Evolutionary conservation across 2,888 invertebrate genomes (phyloP).

Genomic region (Pardosa pseudoannulata): DNA sequence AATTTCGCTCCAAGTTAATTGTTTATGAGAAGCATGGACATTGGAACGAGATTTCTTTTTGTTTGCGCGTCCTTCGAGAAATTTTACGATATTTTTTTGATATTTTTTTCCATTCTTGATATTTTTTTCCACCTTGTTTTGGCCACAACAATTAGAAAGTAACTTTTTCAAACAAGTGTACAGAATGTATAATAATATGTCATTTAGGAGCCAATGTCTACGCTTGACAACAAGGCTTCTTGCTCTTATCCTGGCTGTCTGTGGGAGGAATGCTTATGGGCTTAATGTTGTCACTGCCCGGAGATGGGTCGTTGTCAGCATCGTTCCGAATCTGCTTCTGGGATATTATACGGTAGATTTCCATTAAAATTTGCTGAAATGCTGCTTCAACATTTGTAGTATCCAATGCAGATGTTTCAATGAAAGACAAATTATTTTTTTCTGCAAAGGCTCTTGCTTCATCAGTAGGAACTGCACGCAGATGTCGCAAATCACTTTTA

Average conservation of each 20-base stretch:
- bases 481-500: slow-evolving; percentile 97
- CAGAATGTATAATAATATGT: slow-evolving; percentile 45
- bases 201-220: slow-evolving; percentile 67
- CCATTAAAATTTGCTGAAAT: slow-evolving; percentile 99
- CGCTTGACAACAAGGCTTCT: slow-evolving; percentile 74
- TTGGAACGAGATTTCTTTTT: no score
- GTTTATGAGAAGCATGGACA: no score
- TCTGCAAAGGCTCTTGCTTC: slow-evolving; percentile 99
- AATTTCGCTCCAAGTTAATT: no score
- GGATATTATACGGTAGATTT: slow-evolving; percentile 99
- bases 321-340: slow-evolving; percentile 80
- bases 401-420: slow-evolving; percentile 99
- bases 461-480: slow-evolving; percentile 98
- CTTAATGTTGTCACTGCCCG: slow-evolving; percentile 74
- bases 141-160: slow-evolving; percentile 62
- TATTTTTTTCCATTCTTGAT: no score
- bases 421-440: slow-evolving; percentile 96
- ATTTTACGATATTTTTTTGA: no score
- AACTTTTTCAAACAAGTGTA: slow-evolving; percentile 69
- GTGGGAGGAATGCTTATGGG: slow-evolving; percentile 75
- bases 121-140: slow-evolving; percentile 46
- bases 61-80: no score
- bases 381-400: slow-evolving; percentile 99
- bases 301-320: slow-evolving; percentile 74
- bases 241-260: slow-evolving; percentile 73